Evolutionary conservation across 1,140 invertebrate species (phyloP).

Genomic region (Phymorhynchus buccinoides): DNA sequence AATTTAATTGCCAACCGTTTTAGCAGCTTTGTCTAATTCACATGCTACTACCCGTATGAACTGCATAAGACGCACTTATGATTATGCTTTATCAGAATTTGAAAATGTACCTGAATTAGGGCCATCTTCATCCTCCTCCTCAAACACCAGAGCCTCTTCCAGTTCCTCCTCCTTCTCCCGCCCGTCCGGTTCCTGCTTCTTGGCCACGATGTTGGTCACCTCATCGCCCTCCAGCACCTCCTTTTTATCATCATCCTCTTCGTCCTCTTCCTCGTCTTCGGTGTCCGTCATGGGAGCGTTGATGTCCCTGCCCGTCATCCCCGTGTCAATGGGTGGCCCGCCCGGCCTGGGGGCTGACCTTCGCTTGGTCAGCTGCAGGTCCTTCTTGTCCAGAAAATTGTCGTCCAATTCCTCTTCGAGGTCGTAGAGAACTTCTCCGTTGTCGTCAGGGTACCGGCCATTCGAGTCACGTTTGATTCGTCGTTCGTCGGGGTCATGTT

Average conservation of each 20-base stretch:
- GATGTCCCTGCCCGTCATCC: background rate
- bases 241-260: background rate
- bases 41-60: no score
- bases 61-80: no score
- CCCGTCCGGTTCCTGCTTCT: background rate
- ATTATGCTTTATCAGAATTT: no score
- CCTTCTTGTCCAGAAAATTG: background rate
- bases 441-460: background rate
- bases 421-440: background rate
- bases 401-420: background rate
- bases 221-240: background rate
- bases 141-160: conserved; percentile 8
- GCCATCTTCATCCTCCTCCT: conserved; percentile 11
- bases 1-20: no score
- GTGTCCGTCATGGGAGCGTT: background rate
- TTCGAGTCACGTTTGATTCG: background rate
- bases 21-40: no score
- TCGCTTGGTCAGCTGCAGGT: background rate
- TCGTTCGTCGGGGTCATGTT: background rate
- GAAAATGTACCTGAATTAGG: conserved; percentile 3
- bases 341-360: background rate
- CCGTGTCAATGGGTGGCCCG: background rate
- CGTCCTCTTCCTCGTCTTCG: conserved; percentile 2
- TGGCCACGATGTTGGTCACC: background rate
- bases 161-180: background rate